Conservation (phyloP, 2,113 vertebrate species). For the Bos indicus region DNA sequence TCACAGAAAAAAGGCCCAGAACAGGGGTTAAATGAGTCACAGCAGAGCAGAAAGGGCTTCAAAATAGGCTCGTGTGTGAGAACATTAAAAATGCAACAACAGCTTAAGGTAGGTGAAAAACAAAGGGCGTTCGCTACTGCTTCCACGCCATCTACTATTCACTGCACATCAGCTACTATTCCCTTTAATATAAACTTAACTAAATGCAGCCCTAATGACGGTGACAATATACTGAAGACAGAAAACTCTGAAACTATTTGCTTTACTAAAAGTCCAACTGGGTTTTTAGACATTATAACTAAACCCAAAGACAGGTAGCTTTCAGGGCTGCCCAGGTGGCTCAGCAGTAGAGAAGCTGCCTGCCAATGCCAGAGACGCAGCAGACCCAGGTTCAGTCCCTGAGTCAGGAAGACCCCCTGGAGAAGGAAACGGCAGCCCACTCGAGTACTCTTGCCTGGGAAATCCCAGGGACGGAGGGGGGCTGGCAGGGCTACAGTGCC, state of each 20-base stretch:
- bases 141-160: background rate
- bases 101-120: background rate
- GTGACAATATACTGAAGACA: background rate
- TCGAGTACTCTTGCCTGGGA: background rate
- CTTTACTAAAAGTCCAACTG: background rate
- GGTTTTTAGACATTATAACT: background rate
- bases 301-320: background rate
- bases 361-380: background rate
- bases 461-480: background rate
- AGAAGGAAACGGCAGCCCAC: background rate
- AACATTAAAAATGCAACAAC: background rate
- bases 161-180: background rate
- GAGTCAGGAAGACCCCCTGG: background rate
- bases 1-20: background rate
- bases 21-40: background rate
- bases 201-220: background rate
- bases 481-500: background rate
- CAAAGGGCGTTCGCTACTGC: background rate
- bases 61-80: background rate
- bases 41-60: background rate
- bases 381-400: background rate
- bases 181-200: background rate
- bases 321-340: background rate
- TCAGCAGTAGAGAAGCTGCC: background rate
- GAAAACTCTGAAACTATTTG: background rate